Evolutionary conservation across 1,140 invertebrate species (phyloP), one percentile per base, ranked within the genome.

Genomic region (silkworm (Bombyx mori)): DNA sequence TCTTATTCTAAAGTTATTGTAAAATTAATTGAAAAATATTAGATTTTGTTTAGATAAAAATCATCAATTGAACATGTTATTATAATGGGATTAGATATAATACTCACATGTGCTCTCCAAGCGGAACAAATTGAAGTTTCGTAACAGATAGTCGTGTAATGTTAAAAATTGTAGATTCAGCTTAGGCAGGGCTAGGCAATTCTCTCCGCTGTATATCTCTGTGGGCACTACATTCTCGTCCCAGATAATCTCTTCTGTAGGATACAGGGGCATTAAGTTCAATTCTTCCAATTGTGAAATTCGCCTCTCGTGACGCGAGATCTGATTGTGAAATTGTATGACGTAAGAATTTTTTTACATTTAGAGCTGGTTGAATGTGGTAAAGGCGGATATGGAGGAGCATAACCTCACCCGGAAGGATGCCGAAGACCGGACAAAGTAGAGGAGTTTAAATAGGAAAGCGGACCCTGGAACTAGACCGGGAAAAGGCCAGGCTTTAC

Each of bases 91-190:
- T 12, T 50, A 42, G 43, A 61, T 60, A 45, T 44, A 6, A 18
- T 63, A 91, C 94, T 90, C 89, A 97, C 95, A 99, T 57, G 98
- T 99, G 18, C 98, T 99, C 85, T 99, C 99, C 53, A 99, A 86
- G 44, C 98, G 91, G 79, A 99, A 99, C 1, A 99, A 89, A 86
- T 99, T 97, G 72, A 99, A 99, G 84, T 99, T 99, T 57, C 98
- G 91, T 55, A 99, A 84, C 26, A 99, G 88, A 88, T 99, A 99
- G 89, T 99, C 99, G 87, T 99, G 98, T 6, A 99, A 86, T 0
- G 99, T 99, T 4, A 99, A 89, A 88, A 99, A 99, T 88, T 99
- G 98, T 6, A 99, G 89, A 89, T 99, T 99, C 1, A 99, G 88
- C 85, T 99, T 99, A 1, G 99, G 98, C 60, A 99, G 88, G 0